Base-by-base conservation (phyloP, 2,797 vertebrate genomes). In the Gastrophryne carolinensis region DNA sequence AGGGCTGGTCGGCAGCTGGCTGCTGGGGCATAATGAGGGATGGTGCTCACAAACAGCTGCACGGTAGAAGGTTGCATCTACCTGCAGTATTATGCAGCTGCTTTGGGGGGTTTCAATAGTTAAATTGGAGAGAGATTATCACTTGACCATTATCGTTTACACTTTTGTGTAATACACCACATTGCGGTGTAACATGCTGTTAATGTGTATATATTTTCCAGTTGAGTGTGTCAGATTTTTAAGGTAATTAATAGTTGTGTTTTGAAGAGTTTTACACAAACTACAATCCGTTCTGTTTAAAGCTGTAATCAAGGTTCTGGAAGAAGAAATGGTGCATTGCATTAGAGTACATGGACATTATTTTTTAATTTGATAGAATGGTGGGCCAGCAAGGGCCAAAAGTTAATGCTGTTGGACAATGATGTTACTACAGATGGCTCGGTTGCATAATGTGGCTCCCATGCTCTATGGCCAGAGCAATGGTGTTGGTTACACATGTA, bases 21-120 rank as follows among this genome's bases (percentile, higher is more conserved):
- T 66, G 30, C 64, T 66, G 24, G 47, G 47, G 64, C 29, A 67
- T 67, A 67, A 53, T 67, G 64, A 23, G 34, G 24, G 49, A 67
- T 67, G 49, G 39, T 2, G 39, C 17, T 41, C 39, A n/a, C 13
- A 41, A 41, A 57, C 66, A 44, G 53, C 53, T 67, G 35, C 32
- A 67, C 54, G 37, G 52, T 32, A 32, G 27, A 32, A 50, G 29
- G 30, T 26, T 66, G 30, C 35, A 19, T 21, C 9, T 52, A 52
- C 9, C 13, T 24, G 44, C 17, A 23, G 23, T 54, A 24, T 1
- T 56, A n/a, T 7, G 17, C 39, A 19, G 13, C 39, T 3, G 52
- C 7, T 27, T 17, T 34, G 0, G 26, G 49, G 64, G n/a, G 26
- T 35, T 15, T 5, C 17, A 67, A 52, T 47, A 24, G 64, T 53